A percentile compares a stretch with the other conserved stretches of the same genome.
Conservation (phyloP, 2,797 vertebrate species). For the Tapirus indicus region DNA sequence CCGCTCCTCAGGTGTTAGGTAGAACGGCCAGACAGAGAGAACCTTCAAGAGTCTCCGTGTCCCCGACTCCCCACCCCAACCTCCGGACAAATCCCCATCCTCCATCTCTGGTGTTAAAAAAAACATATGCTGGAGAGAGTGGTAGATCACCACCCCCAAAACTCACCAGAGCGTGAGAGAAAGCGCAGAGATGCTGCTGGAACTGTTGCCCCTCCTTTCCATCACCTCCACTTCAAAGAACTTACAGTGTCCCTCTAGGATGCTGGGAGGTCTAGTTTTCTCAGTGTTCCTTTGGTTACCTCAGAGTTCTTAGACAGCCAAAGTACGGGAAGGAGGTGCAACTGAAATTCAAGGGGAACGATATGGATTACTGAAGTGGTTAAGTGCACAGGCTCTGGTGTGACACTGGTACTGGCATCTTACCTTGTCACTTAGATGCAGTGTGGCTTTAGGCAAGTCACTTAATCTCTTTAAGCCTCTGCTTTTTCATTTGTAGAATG, state of each 20-base stretch:
- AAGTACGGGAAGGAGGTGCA: background rate
- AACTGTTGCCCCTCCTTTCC: background rate
- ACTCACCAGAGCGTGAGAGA: background rate
- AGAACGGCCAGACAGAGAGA: background rate
- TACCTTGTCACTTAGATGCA: background rate
- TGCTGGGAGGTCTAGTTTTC: background rate
- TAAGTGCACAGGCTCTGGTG: background rate
- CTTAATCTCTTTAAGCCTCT: background rate
- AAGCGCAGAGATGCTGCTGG: background rate
- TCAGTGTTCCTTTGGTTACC: background rate
- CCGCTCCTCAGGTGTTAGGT: background rate
- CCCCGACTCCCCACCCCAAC: accelerated
- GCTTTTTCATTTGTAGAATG: background rate
- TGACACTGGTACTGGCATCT: background rate
- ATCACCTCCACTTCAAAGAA: background rate
- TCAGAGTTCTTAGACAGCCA: background rate
- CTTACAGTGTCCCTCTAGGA: background rate
- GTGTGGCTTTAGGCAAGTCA: background rate
- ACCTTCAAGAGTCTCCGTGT: background rate
- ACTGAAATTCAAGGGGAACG: background rate
- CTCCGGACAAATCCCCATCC: background rate
- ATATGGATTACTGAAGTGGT: background rate
- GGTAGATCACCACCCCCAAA: background rate
- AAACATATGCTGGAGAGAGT: background rate
- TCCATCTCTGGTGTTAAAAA: background rate